Evolutionary conservation across 2,113 vertebrate genomes (phyloP).

Genomic region (Coreoperca whiteheadi): DNA sequence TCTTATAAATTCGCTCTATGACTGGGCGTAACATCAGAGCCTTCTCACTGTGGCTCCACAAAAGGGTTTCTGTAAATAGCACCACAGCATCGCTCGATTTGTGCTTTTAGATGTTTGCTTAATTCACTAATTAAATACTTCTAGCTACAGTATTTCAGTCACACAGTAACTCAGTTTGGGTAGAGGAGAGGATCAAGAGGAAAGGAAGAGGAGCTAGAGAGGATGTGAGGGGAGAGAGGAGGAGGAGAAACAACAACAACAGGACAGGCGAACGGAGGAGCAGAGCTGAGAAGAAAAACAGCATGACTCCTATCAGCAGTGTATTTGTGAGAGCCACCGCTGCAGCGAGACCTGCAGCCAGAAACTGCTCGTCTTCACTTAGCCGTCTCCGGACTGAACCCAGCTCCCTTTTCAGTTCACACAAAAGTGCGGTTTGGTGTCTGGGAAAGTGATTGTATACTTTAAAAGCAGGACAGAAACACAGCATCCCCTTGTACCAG

Average conservation of each 20-base stretch:
- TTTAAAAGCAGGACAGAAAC: conserved; percentile 37
- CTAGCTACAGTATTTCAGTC: conserved; percentile 13
- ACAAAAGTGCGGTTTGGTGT: conserved; percentile 25
- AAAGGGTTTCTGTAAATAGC: conserved; percentile 7
- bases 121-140: conserved; percentile 32
- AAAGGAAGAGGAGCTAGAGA: neutral
- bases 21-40: conserved; percentile 16
- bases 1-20: no score
- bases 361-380: conserved; percentile 35
- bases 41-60: neutral
- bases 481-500: conserved; percentile 15
- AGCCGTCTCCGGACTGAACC: conserved; percentile 29
- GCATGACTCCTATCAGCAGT: conserved; percentile 60
- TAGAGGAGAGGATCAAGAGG: conserved; percentile 2
- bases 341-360: conserved; percentile 28
- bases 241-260: conserved; percentile 14
- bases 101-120: conserved; percentile 27
- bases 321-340: conserved; percentile 26
- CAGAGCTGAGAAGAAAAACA: conserved; percentile 23
- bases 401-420: neutral
- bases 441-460: conserved; percentile 43
- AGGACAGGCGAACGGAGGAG: neutral
- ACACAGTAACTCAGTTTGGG: conserved; percentile 8
- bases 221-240: conserved; percentile 5
- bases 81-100: neutral